Evolutionary conservation across 2,888 invertebrate species (phyloP).

Genomic region (Sinotaia quadrata): DNA sequence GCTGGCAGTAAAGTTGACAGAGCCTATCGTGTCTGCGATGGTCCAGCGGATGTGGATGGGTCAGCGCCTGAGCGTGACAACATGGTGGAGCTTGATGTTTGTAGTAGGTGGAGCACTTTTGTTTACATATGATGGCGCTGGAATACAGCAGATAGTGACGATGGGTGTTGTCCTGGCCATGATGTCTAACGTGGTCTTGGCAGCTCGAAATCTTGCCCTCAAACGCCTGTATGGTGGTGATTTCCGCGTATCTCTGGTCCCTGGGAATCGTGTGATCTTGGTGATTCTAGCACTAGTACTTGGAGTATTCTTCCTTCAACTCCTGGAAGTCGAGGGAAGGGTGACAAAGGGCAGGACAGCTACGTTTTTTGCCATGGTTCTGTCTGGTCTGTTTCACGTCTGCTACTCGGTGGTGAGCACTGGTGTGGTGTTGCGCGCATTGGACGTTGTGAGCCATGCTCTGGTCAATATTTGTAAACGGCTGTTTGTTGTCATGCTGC

Average conservation of each 20-base stretch:
- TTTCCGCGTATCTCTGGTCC: background rate
- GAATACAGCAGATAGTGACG: slow-evolving; percentile 20
- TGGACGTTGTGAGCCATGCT: no score
- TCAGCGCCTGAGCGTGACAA: background rate
- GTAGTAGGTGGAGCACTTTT: slow-evolving; percentile 40
- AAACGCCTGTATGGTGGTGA: slow-evolving; percentile 24
- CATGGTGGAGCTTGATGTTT: slow-evolving; percentile 36
- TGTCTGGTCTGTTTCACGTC: background rate
- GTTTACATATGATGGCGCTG: slow-evolving; percentile 32
- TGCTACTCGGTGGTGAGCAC: background rate
- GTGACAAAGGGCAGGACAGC: no score
- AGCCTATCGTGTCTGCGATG: slow-evolving; percentile 46
- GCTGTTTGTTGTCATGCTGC: no score
- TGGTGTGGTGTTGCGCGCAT: no score
- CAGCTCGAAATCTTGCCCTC: slow-evolving; percentile 39
- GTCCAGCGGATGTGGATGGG: slow-evolving; percentile 27
- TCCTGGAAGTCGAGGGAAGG: no score
- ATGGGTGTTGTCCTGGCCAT: slow-evolving; percentile 40
- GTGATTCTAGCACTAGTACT: no score
- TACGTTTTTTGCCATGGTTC: background rate
- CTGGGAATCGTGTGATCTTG: no score
- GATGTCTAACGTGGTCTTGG: slow-evolving; percentile 43
- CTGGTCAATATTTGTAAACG: no score
- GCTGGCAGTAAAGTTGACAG: slow-evolving; percentile 47
- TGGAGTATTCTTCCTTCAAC: no score